These are phyloP conservation scores for Varanus salvator DNA, from an alignment of 2,113 vertebrate genomes.

Conservation along the genomic window DNA sequence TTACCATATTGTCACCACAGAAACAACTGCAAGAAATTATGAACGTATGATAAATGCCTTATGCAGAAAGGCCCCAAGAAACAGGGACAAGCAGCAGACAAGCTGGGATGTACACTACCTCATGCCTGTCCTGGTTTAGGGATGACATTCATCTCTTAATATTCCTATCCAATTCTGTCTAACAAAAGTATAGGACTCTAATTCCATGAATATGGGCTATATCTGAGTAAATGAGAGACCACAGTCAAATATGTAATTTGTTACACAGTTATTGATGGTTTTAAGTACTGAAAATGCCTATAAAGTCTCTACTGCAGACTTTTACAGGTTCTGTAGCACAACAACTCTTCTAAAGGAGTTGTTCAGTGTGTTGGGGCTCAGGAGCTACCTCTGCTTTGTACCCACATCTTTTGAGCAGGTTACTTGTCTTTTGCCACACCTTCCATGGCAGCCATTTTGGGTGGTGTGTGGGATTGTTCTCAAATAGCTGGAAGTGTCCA, in stretches of 20 bases:
- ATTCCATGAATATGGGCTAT: slow-evolving; percentile 10
- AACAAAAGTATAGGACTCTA: neutral
- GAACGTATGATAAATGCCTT: too few species aligned
- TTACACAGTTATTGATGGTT: neutral
- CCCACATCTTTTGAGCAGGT: too few species aligned
- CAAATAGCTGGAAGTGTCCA: too few species aligned
- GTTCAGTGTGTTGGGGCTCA: too few species aligned
- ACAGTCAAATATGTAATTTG: neutral
- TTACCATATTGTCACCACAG: too few species aligned
- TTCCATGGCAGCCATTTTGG: too few species aligned
- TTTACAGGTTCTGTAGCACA: too few species aligned
- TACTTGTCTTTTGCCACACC: too few species aligned
- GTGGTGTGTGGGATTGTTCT: too few species aligned
- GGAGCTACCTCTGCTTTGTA: too few species aligned
- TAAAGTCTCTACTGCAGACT: neutral
- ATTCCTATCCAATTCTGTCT: neutral
- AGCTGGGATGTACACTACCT: neutral
- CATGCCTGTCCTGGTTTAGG: neutral
- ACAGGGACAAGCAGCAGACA: neutral
- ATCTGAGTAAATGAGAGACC: neutral
- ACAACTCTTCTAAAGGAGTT: too few species aligned
- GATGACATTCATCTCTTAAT: neutral
- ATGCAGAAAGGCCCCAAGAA: neutral
- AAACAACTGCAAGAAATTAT: too few species aligned
- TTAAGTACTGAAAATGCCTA: neutral